Base-by-base conservation (phyloP, 2,113 vertebrate genomes). In the Notechis scutatus region DNA sequence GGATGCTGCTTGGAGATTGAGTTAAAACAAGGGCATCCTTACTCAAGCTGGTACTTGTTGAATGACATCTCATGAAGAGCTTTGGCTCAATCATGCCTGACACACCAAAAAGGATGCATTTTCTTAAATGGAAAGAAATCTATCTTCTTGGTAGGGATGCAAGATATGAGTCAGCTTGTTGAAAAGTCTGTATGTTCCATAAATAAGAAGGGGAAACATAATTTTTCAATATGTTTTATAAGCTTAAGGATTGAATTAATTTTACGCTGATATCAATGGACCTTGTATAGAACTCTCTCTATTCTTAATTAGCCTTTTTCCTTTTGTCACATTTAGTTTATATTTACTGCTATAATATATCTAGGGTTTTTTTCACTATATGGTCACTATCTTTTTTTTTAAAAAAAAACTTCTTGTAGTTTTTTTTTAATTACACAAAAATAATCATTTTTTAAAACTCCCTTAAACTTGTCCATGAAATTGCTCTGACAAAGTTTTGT, bases 1-100 rank as follows among this genome's bases (percentile, higher is more conserved):
- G 57, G 93, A 92, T 90, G 88, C 10, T 47, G 50, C 93, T 96
- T 93, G 74, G 74, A 81, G 34, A 39, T 81, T 39, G 34, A 39
- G 34, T 39, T 39, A 39, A 81, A 81, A 21, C 5, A 39, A 81
- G 34, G n/a, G 18, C 69, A 81, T 15, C 69, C 69, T 74, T 74
- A 5, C 69, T 74, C n/a, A 74, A 74, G 69, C 15, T 74, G 34
- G 18, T 81, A 39, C 34, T 21, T 39, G 18, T 81, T 81, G 74
- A 81, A 81, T 81, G 34, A 21, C 74, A 39, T 81, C 7, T 39
- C 18, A 81, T 21, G 18, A 81, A 81, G 74, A 34, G n/a, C 74
- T 81, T 39, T 81, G 69, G 18, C 69, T 39, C 69, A 81, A 3
- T 20, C 34, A 9, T 9, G 6, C 74, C 74, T 81, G 74, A 39